Base-by-base conservation (phyloP, 2,888 invertebrate genomes). In the Diaphora mendica region DNA sequence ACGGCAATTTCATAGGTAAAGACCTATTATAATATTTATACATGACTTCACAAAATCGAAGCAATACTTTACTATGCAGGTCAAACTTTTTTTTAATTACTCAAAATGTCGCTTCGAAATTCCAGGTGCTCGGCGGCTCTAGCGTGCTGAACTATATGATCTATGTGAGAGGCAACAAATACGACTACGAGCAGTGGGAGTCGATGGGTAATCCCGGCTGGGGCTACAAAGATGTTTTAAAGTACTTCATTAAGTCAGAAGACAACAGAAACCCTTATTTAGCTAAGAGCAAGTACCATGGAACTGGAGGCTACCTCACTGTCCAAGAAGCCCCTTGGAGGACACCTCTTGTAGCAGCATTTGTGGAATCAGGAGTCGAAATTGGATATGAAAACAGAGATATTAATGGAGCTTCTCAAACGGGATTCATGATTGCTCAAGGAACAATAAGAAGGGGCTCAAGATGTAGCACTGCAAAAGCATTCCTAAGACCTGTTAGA, bases 131-230 rank as follows among this genome's bases (percentile, higher is more conserved):
- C 0, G 99, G 99, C 4, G 99, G 99, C 0, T 98, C 98, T 0
- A 98, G 98, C 82, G 97, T 98, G 0, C 95, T 99, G 0, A 99
- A 99, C 89, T 98, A 98, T 90, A 98, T 99, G 99, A 96, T 99
- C 5, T 99, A 99, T 90, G 98, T 98, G 0, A 95, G 99, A 78
- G 99, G 99, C 17, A 98, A 97, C 89, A 96, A 96, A 73, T 96
- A 97, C 83, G 99, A 99, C 90, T 99, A 98, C 91, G 98, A 99
- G 88, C 96, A 97, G 67, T 99, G 99, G 99, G 98, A 98, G 85
- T 94, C 96, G 1, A 91, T 97, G 79, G 99, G 99, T 0, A 99
- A 99, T 86, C 96, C 97, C 0, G 99, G 98, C 11, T 99, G 99
- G 99, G 97, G 97, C 0, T 99, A 98, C 92, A 96, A 97, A 3